Conservation (phyloP, 1,140 invertebrate genomes). For the Zaprionus davidi region DNA sequence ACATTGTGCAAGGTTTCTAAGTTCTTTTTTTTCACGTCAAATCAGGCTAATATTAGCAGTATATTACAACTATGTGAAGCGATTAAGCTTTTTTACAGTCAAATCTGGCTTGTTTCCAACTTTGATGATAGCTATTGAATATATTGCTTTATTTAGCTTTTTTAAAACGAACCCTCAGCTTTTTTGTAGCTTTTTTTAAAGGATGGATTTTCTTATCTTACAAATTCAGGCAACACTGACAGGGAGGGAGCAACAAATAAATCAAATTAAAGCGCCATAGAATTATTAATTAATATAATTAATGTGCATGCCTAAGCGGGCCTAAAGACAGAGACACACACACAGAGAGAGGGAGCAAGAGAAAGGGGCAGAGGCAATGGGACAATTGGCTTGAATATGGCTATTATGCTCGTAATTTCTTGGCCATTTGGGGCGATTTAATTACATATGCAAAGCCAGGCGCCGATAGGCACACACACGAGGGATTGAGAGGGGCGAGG, state of each 20-base stretch:
- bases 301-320: slow-evolving; percentile 57
- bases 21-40: no score
- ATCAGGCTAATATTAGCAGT: background rate
- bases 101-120: no score
- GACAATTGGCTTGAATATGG: slow-evolving; percentile 25
- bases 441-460: slow-evolving; percentile 66
- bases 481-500: background rate
- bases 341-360: background rate
- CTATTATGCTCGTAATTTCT: slow-evolving; percentile 58
- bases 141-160: no score
- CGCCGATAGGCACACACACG: slow-evolving; percentile 3
- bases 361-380: background rate
- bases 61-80: background rate
- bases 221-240: no score
- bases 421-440: slow-evolving; percentile 54
- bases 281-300: slow-evolving; percentile 82
- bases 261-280: slow-evolving; percentile 75
- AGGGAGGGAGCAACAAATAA: slow-evolving; percentile 41
- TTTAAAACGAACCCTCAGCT: no score
- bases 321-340: background rate
- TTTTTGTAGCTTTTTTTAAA: no score
- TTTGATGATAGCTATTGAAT: no score
- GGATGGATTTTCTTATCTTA: no score
- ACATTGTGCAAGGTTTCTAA: background rate
- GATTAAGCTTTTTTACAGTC: no score